phyloP scores from a whole-genome alignment of 2,888 invertebrate genomes.

The Loripinus fragilis region DNA sequence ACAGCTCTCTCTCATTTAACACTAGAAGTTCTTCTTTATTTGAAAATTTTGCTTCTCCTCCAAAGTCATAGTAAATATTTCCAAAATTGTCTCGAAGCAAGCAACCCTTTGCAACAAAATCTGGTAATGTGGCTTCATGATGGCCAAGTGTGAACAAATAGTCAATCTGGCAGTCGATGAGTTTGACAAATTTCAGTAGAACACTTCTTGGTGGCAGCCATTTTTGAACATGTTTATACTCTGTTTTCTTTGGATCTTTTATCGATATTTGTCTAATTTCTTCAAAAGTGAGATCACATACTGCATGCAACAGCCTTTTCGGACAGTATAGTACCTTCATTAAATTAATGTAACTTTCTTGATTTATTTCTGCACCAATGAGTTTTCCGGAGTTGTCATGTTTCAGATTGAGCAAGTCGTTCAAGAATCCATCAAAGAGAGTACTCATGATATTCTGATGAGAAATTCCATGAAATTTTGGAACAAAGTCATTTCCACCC shows the following conservation, averaged over 20 bases:
- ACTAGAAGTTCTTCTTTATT: too few relatives aligned
- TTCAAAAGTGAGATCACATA: not conserved
- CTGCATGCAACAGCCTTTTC: not conserved
- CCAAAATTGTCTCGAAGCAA: not conserved
- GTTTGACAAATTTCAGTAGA: not conserved
- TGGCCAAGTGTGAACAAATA: not conserved
- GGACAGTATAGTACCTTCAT: not conserved
- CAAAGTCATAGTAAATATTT: not conserved
- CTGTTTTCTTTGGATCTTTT: not conserved
- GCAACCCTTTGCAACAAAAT: not conserved
- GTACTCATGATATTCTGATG: constrained; percentile 3
- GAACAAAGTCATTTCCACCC: too few relatives aligned
- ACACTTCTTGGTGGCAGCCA: not conserved
- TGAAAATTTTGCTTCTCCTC: not conserved
- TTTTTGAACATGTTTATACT: not conserved
- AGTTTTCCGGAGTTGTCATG: not conserved
- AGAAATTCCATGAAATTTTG: too few relatives aligned
- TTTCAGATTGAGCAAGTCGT: too few relatives aligned
- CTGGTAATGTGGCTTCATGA: not conserved
- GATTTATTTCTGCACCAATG: not conserved
- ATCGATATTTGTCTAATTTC: not conserved
- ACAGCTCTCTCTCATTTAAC: too few relatives aligned
- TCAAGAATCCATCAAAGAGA: not conserved
- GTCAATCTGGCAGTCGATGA: too few relatives aligned
- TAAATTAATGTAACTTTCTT: not conserved